A percentile compares a stretch with the other conserved stretches of the same genome.
These are phyloP conservation scores for Volucella inflata DNA, from an alignment of 2,888 invertebrate species.

Conservation along the genomic window DNA sequence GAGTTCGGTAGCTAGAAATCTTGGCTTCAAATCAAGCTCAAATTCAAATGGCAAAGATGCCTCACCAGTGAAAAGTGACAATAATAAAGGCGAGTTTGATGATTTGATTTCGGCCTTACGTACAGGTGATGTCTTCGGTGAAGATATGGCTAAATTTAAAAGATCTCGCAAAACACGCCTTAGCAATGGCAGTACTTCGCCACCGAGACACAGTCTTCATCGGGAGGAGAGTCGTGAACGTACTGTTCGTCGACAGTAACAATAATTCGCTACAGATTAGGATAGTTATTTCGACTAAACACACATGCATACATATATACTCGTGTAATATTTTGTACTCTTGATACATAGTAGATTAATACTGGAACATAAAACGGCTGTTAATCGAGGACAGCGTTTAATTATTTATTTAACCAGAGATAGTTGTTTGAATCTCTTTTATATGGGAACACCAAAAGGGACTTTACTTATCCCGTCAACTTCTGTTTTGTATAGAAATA, in stretches of 20 bases:
- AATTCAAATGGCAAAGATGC: conserved; percentile 78
- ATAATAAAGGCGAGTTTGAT: conserved; percentile 94
- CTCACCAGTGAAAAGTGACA: conserved; percentile 84
- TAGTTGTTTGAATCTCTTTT: conserved; percentile 52
- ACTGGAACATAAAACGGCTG: conserved; percentile 38
- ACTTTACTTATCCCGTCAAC: conserved; percentile 8
- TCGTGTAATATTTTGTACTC: conserved; percentile 69
- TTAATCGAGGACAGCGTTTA: conserved; percentile 30
- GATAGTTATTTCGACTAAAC: conserved; percentile 41
- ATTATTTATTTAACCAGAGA: conserved; percentile 57
- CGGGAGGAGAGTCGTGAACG: conserved; percentile 89
- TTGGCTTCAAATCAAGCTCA: conserved; percentile 86
- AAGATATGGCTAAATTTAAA: conserved; percentile 97
- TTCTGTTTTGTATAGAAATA: conserved; percentile 38
- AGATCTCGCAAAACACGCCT: conserved; percentile 89
- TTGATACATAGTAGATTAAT: conserved; percentile 49
- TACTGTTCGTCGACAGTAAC: conserved; percentile 84
- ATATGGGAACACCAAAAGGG: conserved; percentile 59
- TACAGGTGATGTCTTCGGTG: conserved; percentile 97
- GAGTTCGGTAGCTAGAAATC: conserved; percentile 89
- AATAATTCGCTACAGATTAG: conserved; percentile 37
- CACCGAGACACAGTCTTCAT: conserved; percentile 87
- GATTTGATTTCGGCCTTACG: conserved; percentile 96
- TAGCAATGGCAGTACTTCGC: conserved; percentile 85
- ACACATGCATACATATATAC: conserved; percentile 34